Conservation (phyloP, 2,797 vertebrate species). For the Propithecus perrieri region DNA sequence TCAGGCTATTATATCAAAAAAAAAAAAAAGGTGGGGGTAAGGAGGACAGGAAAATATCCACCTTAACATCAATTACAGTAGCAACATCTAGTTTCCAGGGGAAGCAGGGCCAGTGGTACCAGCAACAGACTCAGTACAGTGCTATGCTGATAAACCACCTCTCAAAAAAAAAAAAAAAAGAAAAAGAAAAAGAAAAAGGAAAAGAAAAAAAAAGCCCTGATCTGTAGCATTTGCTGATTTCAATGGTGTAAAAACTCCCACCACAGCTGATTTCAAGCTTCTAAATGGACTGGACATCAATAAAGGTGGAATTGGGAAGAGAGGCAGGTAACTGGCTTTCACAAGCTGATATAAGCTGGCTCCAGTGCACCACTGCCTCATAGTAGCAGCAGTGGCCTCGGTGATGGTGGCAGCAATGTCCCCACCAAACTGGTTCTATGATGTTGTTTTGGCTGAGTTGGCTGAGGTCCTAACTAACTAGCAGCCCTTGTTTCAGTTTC, state of each 20-base stretch:
- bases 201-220: neutral
- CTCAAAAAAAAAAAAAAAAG: slow-evolving; percentile 5
- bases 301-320: neutral
- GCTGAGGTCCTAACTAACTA: slow-evolving; percentile 9
- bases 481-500: neutral
- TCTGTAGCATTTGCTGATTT: neutral
- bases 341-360: neutral
- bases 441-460: neutral
- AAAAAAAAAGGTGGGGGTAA: neutral
- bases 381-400: neutral
- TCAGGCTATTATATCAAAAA: neutral
- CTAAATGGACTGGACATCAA: neutral
- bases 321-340: neutral
- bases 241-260: neutral
- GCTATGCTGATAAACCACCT: neutral
- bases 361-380: neutral
- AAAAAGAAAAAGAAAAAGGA: slow-evolving; percentile 11
- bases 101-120: neutral
- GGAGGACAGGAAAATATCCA: neutral
- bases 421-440: neutral
- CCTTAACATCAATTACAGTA: neutral
- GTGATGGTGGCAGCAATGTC: neutral
- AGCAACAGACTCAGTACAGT: neutral
- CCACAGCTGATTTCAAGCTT: slow-evolving; percentile 38
- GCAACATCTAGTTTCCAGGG: slow-evolving; percentile 2